These are phyloP conservation scores for Eurytoma californica DNA, from an alignment of 2,888 invertebrate species.

Conservation along the genomic window DNA sequence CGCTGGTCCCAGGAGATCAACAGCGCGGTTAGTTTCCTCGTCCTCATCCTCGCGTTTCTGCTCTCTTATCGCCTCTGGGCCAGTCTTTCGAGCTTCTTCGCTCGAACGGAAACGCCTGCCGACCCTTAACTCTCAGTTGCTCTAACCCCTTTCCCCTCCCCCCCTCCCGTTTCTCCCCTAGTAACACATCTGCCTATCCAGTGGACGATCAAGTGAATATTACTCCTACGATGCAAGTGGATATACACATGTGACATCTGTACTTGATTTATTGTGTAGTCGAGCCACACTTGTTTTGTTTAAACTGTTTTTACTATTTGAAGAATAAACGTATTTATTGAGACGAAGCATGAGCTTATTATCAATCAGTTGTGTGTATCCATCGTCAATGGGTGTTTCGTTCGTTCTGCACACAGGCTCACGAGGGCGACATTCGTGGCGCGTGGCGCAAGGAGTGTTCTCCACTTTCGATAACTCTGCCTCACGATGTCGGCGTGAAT, in stretches of 20 bases:
- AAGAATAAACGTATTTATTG: conserved; percentile 5
- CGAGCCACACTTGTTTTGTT: neutral
- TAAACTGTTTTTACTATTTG: conserved; percentile 4
- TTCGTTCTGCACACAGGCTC: conserved; percentile 63
- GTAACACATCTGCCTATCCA: neutral
- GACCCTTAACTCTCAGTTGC: too few species aligned
- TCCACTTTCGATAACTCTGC: conserved; percentile 71
- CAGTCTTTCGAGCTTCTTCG: conserved; percentile 18
- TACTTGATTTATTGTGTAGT: neutral
- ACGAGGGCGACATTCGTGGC: conserved; percentile 64
- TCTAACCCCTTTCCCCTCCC: too few species aligned
- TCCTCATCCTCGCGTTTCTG: conserved; percentile 39
- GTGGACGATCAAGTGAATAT: neutral
- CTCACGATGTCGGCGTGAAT: conserved; percentile 67
- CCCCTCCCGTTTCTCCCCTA: neutral
- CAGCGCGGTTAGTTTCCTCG: conserved; percentile 70
- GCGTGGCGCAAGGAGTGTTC: conserved; percentile 72
- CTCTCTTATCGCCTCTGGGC: conserved; percentile 24
- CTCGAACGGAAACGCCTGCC: neutral
- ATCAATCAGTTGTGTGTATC: conserved; percentile 26
- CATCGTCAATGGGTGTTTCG: conserved; percentile 31
- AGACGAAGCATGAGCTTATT: conserved; percentile 15
- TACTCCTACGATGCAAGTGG: neutral
- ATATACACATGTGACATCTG: conserved; percentile 11
- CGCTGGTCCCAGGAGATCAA: conserved; percentile 88